Evolutionary conservation across 2,797 vertebrate species (phyloP).

Genomic region (Tokudaia muenninki): DNA sequence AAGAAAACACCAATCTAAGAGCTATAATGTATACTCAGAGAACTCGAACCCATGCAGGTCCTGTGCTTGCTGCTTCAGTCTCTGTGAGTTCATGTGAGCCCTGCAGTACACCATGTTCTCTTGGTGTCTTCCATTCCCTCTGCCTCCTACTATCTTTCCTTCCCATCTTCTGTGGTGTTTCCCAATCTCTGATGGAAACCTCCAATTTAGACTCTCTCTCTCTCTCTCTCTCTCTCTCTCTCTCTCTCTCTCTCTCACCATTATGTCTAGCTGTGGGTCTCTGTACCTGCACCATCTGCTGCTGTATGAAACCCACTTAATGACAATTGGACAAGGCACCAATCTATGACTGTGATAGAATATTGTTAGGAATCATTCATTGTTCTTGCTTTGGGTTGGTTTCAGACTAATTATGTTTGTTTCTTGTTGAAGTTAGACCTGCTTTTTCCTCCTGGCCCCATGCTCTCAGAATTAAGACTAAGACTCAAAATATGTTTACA

Average conservation of each 20-base stretch:
- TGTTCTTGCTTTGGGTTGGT: neutral
- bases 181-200: neutral
- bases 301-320: neutral
- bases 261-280: neutral
- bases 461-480: too few relatives aligned
- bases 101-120: neutral
- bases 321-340: neutral
- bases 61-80: neutral
- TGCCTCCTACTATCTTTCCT: neutral
- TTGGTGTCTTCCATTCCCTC: neutral
- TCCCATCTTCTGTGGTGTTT: neutral
- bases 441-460: too few relatives aligned
- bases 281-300: neutral
- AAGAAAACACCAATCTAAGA: neutral
- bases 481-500: too few relatives aligned
- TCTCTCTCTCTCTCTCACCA: neutral
- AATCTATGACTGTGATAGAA: neutral
- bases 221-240: neutral
- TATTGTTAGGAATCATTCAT: neutral
- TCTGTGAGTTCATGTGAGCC: neutral
- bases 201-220: neutral
- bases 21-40: neutral
- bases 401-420: neutral
- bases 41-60: neutral
- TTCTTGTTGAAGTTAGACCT: too few relatives aligned